phyloP scores from a whole-genome alignment of 2,113 vertebrate genomes.

The Polypterus senegalus region DNA sequence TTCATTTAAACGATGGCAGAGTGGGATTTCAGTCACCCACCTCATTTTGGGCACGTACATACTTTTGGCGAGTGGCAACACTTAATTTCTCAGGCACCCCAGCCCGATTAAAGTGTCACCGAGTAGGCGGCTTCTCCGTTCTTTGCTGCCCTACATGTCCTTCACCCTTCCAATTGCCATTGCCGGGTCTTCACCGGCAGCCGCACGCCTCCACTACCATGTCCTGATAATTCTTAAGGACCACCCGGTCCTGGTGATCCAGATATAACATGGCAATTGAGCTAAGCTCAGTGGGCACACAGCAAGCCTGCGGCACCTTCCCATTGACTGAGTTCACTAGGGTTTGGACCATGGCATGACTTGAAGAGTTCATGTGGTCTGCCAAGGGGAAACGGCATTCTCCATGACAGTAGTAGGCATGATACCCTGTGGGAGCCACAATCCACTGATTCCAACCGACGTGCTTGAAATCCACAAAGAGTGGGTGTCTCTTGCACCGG shows the following conservation, averaged over 20 bases:
- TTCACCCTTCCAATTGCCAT: too few relatives aligned
- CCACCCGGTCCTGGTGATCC: conserved; percentile 58
- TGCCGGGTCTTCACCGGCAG: conserved; percentile 43
- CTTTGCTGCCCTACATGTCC: too few relatives aligned
- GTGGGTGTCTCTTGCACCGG: conserved; percentile 54
- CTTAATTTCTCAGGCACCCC: too few relatives aligned
- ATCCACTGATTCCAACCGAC: conserved; percentile 72
- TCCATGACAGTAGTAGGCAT: conserved; percentile 65
- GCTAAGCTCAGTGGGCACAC: conserved; percentile 61
- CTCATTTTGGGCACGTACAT: too few relatives aligned
- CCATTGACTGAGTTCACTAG: conserved; percentile 63
- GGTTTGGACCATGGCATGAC: conserved; percentile 68
- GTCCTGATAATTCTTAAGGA: conserved; percentile 68
- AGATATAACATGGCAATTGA: conserved; percentile 63
- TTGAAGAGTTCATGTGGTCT: conserved; percentile 70
- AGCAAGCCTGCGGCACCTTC: conserved; percentile 56
- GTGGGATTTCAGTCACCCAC: too few relatives aligned
- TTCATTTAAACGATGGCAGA: too few relatives aligned
- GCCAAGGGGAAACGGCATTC: conserved; percentile 65
- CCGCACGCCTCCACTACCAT: conserved; percentile 72
- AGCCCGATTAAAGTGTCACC: too few relatives aligned
- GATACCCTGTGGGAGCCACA: conserved; percentile 61
- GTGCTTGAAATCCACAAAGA: conserved; percentile 64
- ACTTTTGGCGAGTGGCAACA: too few relatives aligned
- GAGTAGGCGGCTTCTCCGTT: too few relatives aligned